A percentile compares a stretch with the other conserved stretches of the same genome.
These are phyloP conservation scores for Belonocnema kinseyi DNA, from an alignment of 1,140 invertebrate genomes.

Conservation along the genomic window DNA sequence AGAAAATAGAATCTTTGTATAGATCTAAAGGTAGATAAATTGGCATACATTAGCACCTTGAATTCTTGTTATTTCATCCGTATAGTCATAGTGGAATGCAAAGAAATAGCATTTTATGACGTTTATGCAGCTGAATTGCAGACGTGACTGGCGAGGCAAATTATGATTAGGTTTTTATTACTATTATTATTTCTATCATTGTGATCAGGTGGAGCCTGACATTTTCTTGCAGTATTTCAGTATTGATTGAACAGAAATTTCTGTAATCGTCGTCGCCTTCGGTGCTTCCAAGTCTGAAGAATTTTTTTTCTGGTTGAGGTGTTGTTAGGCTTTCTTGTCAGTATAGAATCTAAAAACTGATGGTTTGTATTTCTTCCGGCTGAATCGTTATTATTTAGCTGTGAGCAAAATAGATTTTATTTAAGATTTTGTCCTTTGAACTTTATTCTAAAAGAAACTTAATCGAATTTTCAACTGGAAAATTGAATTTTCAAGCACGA, in stretches of 20 bases:
- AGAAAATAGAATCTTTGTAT: not conserved
- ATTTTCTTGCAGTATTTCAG: not conserved
- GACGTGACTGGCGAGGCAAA: not conserved
- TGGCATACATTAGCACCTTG: constrained; percentile 2
- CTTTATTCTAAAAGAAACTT: too few species aligned
- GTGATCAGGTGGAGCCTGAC: not conserved
- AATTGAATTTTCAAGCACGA: too few species aligned
- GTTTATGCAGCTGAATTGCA: not conserved
- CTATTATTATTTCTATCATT: not conserved
- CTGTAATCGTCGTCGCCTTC: not conserved
- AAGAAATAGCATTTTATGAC: constrained; percentile 2
- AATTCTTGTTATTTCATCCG: constrained; percentile 29
- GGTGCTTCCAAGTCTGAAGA: not conserved
- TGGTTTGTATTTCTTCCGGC: too few species aligned
- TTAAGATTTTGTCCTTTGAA: too few species aligned
- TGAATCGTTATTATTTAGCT: too few species aligned
- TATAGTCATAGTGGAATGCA: not conserved
- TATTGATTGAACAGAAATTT: not conserved
- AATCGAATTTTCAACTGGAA: too few species aligned
- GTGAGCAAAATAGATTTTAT: too few species aligned
- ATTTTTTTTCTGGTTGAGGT: too few species aligned
- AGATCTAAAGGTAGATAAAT: constrained; percentile 4
- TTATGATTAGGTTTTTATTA: constrained; percentile 1
- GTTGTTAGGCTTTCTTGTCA: too few species aligned
- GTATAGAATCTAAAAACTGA: too few species aligned